Percentiles rank a stretch among this genome's conserved stretches.
These are phyloP conservation scores for Morinoia aosen DNA, from an alignment of 2,888 invertebrate genomes.

Conservation along the genomic window DNA sequence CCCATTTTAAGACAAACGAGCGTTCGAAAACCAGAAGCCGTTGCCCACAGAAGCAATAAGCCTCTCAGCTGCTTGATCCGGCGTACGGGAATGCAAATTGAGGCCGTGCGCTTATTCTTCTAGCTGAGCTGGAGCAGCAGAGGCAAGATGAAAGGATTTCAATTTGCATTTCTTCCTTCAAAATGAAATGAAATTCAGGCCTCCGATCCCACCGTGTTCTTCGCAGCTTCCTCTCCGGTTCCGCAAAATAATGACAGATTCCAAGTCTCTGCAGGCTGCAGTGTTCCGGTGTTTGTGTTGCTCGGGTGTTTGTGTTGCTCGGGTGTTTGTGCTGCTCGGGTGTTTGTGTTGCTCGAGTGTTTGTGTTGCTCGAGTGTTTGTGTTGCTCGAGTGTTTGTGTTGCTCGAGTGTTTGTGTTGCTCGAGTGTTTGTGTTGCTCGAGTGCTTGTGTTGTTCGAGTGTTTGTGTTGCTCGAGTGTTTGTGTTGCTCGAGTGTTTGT, in stretches of 20 bases:
- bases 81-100: not conserved
- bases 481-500: too few relatives aligned
- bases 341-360: too few relatives aligned
- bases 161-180: not conserved
- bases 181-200: not conserved
- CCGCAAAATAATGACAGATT: not conserved
- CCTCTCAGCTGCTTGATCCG: not conserved
- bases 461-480: too few relatives aligned
- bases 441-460: too few relatives aligned
- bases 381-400: too few relatives aligned
- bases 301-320: not conserved
- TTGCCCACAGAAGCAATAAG: not conserved
- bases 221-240: not conserved
- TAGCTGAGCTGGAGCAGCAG: not conserved
- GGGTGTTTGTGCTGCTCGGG: too few relatives aligned
- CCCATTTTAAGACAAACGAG: not conserved
- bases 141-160: not conserved
- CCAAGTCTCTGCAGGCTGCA: not conserved
- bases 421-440: too few relatives aligned
- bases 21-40: not conserved
- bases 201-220: not conserved
- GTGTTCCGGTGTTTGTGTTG: not conserved
- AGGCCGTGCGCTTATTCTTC: not conserved
- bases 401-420: too few relatives aligned
- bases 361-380: too few relatives aligned